Conservation (phyloP, 2,888 invertebrate genomes). For the Gastrophysa polygoni region DNA sequence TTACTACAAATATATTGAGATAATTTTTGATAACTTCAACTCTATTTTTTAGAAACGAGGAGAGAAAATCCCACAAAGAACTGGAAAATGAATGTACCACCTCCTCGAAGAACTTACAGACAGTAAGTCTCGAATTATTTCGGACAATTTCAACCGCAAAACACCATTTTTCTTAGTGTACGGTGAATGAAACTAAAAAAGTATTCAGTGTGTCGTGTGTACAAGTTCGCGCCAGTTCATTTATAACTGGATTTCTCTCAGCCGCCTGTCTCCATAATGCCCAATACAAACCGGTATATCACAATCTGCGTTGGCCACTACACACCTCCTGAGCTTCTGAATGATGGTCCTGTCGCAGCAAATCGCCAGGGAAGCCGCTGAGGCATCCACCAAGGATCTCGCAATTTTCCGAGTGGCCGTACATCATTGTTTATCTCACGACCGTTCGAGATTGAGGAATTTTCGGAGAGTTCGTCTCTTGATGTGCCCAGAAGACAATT, state of each 20-base stretch:
- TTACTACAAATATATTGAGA: no score
- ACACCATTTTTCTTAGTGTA: no score
- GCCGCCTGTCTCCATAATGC: neutral
- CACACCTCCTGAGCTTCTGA: constrained; percentile 51
- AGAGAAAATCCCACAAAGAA: no score
- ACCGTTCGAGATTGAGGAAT: constrained; percentile 20
- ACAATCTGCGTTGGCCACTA: constrained; percentile 18
- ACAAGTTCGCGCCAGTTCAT: neutral
- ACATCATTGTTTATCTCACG: constrained; percentile 51
- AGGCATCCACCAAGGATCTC: constrained; percentile 37
- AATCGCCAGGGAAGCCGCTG: constrained; percentile 48
- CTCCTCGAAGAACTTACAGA: no score
- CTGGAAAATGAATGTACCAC: no score
- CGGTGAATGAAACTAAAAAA: no score
- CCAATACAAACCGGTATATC: constrained; percentile 14
- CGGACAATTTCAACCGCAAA: no score
- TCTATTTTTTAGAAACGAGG: no score
- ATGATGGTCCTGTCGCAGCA: constrained; percentile 52
- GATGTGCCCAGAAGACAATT: constrained; percentile 6
- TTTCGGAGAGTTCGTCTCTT: constrained; percentile 26
- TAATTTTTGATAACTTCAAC: no score
- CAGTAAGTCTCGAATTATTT: no score
- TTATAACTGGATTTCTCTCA: neutral
- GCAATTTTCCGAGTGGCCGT: constrained; percentile 55
- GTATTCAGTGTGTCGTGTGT: no score